A percentile compares a stretch with the other conserved stretches of the same genome.
Conservation (phyloP, 2,888 invertebrate species). For the Trissoscelio sp. region DNA sequence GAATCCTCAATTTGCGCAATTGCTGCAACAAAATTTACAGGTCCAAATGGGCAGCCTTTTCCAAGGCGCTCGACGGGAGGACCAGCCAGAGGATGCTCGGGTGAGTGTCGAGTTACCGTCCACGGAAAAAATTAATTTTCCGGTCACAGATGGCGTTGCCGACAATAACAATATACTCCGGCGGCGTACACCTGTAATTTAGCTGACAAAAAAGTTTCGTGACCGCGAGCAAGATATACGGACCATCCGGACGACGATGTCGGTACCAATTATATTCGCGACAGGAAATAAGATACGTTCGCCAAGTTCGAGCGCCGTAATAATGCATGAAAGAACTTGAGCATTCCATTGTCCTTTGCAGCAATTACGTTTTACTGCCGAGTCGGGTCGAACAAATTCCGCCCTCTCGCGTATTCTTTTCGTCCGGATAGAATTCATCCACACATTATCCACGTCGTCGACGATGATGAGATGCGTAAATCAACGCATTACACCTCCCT, state of each 20-base stretch:
- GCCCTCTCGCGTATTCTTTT: constrained; percentile 66
- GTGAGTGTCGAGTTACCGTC: constrained; percentile 73
- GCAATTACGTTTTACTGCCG: constrained; percentile 69
- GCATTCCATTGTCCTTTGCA: constrained; percentile 68
- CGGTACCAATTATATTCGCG: constrained; percentile 69
- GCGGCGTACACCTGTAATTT: constrained; percentile 61
- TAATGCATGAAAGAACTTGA: constrained; percentile 69
- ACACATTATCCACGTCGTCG: constrained; percentile 54
- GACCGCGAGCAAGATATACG: constrained; percentile 63
- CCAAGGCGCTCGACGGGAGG: constrained; percentile 77
- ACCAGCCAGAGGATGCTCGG: constrained; percentile 78
- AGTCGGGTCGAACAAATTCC: constrained; percentile 66
- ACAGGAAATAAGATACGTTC: constrained; percentile 68
- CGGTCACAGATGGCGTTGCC: constrained; percentile 42
- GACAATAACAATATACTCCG: constrained; percentile 34
- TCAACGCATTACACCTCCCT: constrained; percentile 45
- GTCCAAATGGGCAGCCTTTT: constrained; percentile 81
- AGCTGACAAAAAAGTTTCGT: constrained; percentile 45
- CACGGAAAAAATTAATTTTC: constrained; percentile 24
- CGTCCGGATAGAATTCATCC: constrained; percentile 55
- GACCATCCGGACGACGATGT: constrained; percentile 60
- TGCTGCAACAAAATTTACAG: constrained; percentile 82
- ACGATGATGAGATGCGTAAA: constrained; percentile 66
- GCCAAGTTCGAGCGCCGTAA: constrained; percentile 63
- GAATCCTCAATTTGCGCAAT: constrained; percentile 81